Evolutionary conservation across 1,140 invertebrate genomes (phyloP).

Genomic region (Mamestra configurata): DNA sequence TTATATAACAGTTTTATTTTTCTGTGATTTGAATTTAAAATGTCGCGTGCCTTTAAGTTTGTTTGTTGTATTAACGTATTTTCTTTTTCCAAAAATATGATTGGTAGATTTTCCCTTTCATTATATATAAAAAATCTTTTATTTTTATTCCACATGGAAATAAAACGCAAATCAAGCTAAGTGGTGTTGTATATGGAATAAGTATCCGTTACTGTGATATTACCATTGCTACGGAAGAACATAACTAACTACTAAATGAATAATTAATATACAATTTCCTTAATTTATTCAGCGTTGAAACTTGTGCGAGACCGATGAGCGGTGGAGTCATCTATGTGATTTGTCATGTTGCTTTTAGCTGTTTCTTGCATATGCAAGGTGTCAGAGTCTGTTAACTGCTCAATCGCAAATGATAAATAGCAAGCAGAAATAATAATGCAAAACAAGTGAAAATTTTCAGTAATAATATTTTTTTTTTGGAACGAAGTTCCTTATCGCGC

Average conservation of each 20-base stretch:
- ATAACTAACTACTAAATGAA: conserved; percentile 1
- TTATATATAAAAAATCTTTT: too few relatives aligned
- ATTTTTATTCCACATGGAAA: too few relatives aligned
- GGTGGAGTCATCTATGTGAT: neutral
- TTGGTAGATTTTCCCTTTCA: too few relatives aligned
- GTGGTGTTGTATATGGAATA: neutral
- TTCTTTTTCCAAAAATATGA: too few relatives aligned
- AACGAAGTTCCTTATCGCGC: too few relatives aligned
- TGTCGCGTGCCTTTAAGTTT: too few relatives aligned
- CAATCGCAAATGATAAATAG: neutral
- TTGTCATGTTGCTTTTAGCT: neutral
- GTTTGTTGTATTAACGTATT: too few relatives aligned
- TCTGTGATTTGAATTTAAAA: too few relatives aligned
- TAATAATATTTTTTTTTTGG: too few relatives aligned
- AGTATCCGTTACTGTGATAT: neutral
- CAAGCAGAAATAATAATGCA: too few relatives aligned
- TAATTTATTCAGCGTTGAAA: conserved; percentile 17
- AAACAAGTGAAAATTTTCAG: too few relatives aligned
- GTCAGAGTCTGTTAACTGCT: neutral
- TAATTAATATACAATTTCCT: conserved; percentile 19
- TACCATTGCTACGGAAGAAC: conserved; percentile 11
- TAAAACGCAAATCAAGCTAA: neutral
- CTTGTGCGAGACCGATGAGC: neutral
- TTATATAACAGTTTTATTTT: too few relatives aligned
- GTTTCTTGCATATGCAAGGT: neutral